Evolutionary conservation across 2,113 vertebrate species (phyloP).

Genomic region (Trematocara marginatum): DNA sequence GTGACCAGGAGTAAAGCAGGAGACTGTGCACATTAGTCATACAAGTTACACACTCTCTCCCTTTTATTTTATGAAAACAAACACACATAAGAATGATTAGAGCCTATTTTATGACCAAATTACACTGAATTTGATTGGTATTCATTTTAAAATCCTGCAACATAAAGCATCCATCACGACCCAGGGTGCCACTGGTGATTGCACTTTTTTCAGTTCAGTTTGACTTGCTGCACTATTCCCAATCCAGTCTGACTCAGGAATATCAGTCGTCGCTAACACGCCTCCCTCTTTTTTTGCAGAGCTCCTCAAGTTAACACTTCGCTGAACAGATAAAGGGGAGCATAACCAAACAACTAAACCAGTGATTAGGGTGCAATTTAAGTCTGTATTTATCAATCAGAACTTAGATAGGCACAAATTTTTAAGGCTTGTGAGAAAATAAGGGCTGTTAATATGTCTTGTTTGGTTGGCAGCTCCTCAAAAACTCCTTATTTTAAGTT

Average conservation of each 20-base stretch:
- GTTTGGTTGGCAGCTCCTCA: neutral
- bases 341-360: constrained; percentile 6
- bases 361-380: neutral
- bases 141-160: neutral
- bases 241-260: constrained; percentile 46
- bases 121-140: neutral
- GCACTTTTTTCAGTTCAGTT: constrained; percentile 5
- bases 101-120: neutral
- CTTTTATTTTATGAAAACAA: neutral
- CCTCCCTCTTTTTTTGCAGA: constrained; percentile 9
- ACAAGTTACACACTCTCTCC: neutral
- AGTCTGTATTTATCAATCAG: neutral
- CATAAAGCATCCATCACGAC: neutral
- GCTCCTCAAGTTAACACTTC: constrained; percentile 51
- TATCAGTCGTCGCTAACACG: constrained; percentile 35
- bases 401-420: neutral
- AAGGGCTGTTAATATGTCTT: neutral
- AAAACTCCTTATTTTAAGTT: neutral
- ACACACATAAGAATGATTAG: neutral
- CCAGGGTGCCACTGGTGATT: neutral
- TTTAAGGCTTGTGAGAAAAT: neutral
- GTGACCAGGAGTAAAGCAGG: neutral
- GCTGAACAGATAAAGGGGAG: constrained; percentile 26
- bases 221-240: constrained; percentile 46
- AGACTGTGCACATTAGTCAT: neutral